Conservation (phyloP, 2,113 vertebrate genomes). For the Geothlypis trichas region DNA sequence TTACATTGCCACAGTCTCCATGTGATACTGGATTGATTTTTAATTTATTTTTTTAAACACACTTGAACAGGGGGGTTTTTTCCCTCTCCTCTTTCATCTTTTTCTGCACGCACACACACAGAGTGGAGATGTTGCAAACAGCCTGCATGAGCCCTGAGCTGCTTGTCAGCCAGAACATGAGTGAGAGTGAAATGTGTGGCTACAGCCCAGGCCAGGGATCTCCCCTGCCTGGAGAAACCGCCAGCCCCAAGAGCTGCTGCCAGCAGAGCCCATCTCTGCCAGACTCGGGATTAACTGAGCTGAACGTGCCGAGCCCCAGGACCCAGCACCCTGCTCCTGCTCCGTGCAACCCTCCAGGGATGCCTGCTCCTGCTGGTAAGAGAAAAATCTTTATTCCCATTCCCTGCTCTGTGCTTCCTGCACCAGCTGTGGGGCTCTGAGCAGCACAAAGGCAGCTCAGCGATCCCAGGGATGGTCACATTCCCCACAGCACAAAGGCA, state of each 20-base stretch:
- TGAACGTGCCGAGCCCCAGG: background rate
- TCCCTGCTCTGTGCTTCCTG: background rate
- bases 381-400: background rate
- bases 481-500: background rate
- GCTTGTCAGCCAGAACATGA: background rate
- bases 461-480: rapidly evolving
- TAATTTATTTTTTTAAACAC: background rate
- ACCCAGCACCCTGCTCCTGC: background rate
- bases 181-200: background rate
- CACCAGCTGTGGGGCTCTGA: background rate
- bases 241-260: background rate
- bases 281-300: slow-evolving; percentile 39
- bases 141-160: background rate
- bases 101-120: background rate
- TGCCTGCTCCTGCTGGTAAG: slow-evolving; percentile 37
- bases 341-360: background rate
- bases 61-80: background rate
- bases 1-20: background rate
- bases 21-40: background rate
- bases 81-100: background rate
- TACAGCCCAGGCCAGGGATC: slow-evolving; percentile 25
- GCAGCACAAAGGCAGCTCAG: background rate
- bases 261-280: slow-evolving; percentile 55
- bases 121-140: slow-evolving; percentile 20
- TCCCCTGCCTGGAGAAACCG: slow-evolving; percentile 35